A percentile compares a stretch with the other conserved stretches of the same genome.
phyloP scores from a whole-genome alignment of 1,140 invertebrate species.

The Bombus superbus region DNA sequence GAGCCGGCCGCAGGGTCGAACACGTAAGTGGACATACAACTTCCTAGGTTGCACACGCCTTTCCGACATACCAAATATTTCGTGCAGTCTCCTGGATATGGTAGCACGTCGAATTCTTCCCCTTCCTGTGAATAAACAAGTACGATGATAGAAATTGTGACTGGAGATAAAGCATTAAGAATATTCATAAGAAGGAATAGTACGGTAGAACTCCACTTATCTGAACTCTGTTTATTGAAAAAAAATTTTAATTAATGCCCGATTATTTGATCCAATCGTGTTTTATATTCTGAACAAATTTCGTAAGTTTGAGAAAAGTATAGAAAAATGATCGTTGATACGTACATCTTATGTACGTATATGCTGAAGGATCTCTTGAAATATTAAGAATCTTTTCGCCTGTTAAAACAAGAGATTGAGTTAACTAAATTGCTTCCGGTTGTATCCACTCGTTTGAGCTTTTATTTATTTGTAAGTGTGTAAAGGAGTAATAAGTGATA shows the following conservation, averaged over 20 bases:
- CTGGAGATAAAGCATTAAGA: background rate
- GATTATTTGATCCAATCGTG: background rate
- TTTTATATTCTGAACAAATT: background rate
- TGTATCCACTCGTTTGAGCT: too few species aligned
- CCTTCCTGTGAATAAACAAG: slow-evolving; percentile 13
- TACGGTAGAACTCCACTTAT: too few species aligned
- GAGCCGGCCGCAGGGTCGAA: slow-evolving; percentile 38
- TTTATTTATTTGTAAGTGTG: too few species aligned
- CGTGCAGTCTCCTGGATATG: slow-evolving; percentile 34
- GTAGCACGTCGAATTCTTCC: slow-evolving; percentile 26
- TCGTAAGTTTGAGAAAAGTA: too few species aligned
- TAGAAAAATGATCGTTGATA: too few species aligned
- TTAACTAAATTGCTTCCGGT: too few species aligned
- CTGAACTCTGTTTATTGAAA: too few species aligned
- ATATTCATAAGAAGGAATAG: background rate
- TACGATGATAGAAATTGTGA: background rate
- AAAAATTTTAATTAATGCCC: background rate
- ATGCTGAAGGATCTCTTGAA: too few species aligned
- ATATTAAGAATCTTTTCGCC: too few species aligned
- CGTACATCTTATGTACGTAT: too few species aligned
- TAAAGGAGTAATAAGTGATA: too few species aligned
- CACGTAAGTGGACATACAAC: slow-evolving; percentile 41
- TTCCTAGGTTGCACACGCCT: slow-evolving; percentile 21
- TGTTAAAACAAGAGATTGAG: too few species aligned
- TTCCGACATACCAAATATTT: slow-evolving; percentile 36